Evolutionary conservation across 1,140 invertebrate species (phyloP).

Genomic region (silkworm (Bombyx mori)): ASM3026992v2 NC_085127.1:6893001-6893500

Average conservation of each 20-base stretch:
- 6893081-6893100: too few relatives aligned
- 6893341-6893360: slow-evolving; percentile 46
- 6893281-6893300: slow-evolving; percentile 34
- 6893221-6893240: slow-evolving; percentile 14
- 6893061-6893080: too few relatives aligned
- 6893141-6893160: slow-evolving; percentile 25
- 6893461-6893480: slow-evolving; percentile 61
- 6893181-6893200: slow-evolving; percentile 18
- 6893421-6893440: slow-evolving; percentile 43
- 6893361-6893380: slow-evolving; percentile 24
- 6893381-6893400: slow-evolving; percentile 48
- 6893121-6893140: slow-evolving; percentile 18
- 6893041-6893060: too few relatives aligned
- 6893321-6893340: slow-evolving; percentile 35
- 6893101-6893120: too few relatives aligned
- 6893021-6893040: too few relatives aligned
- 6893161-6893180: slow-evolving; percentile 16
- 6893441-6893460: slow-evolving; percentile 65
- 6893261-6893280: slow-evolving; percentile 23
- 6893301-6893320: slow-evolving; percentile 31
- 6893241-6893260: too few relatives aligned
- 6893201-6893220: slow-evolving; percentile 25
- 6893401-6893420: slow-evolving; percentile 48
- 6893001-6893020: too few relatives aligned
- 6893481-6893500: slow-evolving; percentile 58